These are phyloP conservation scores for Chrysotoxum bicinctum DNA, from an alignment of 2,888 invertebrate genomes.

Conservation along the genomic window DNA sequence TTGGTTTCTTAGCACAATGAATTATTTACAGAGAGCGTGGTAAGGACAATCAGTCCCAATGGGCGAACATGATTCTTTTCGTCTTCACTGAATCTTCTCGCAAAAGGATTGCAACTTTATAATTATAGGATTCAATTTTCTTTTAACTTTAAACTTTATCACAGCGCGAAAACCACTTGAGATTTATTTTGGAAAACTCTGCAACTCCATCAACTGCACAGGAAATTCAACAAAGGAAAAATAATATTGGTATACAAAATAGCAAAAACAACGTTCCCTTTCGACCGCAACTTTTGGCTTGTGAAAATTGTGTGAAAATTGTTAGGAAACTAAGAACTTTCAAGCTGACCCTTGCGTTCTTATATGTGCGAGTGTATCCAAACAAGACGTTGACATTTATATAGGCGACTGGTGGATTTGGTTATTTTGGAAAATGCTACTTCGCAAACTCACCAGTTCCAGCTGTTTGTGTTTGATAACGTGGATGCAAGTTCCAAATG, in stretches of 20 bases:
- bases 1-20: conserved; percentile 24
- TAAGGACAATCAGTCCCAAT: conserved; percentile 22
- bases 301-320: conserved; percentile 56
- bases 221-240: neutral
- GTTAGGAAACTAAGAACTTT: conserved; percentile 56
- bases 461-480: conserved; percentile 44
- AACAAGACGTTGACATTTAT: conserved; percentile 50
- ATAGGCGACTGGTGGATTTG: conserved; percentile 32
- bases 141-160: conserved; percentile 10
- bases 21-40: conserved; percentile 15
- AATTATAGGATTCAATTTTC: neutral
- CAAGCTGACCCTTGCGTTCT: conserved; percentile 23
- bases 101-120: neutral
- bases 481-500: neutral
- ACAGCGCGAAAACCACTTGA: neutral
- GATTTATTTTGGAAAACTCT: neutral
- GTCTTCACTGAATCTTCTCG: conserved; percentile 7
- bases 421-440: conserved; percentile 2
- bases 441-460: conserved; percentile 67
- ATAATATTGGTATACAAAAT: conserved; percentile 36
- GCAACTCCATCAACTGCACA: neutral
- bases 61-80: conserved; percentile 32
- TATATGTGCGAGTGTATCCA: conserved; percentile 20
- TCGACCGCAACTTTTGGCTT: conserved; percentile 45
- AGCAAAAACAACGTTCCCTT: conserved; percentile 23